These are phyloP conservation scores for Intellagama lesueurii DNA, from an alignment of 2,797 vertebrate genomes.

Conservation along the genomic window DNA sequence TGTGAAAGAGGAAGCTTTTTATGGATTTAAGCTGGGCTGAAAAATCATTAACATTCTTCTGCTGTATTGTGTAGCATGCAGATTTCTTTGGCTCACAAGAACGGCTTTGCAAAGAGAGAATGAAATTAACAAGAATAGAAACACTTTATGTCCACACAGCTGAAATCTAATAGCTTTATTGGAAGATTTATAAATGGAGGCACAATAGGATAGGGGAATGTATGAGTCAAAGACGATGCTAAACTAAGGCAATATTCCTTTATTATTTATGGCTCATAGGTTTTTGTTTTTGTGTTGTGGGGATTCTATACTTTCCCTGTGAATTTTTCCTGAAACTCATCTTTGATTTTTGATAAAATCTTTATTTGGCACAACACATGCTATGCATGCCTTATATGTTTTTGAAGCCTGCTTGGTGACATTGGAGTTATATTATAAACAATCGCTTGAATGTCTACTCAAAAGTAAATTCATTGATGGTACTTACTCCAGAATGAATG, in stretches of 20 bases:
- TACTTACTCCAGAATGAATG: neutral
- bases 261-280: neutral
- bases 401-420: neutral
- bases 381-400: neutral
- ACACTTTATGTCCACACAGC: conserved; percentile 41
- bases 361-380: neutral
- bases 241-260: conserved; percentile 9
- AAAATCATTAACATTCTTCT: conserved; percentile 68
- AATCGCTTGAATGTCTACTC: neutral
- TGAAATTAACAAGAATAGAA: conserved; percentile 58
- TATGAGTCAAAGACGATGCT: neutral
- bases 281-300: neutral
- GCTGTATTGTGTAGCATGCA: conserved; percentile 63
- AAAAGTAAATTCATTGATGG: neutral
- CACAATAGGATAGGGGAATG: neutral
- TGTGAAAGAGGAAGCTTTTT: conserved; percentile 48
- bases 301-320: neutral
- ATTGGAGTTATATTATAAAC: neutral
- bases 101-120: conserved; percentile 57
- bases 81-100: conserved; percentile 65
- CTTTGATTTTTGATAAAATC: neutral
- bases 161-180: conserved; percentile 50
- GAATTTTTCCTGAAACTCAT: neutral
- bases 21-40: conserved; percentile 46
- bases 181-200: neutral